These are phyloP conservation scores for Rhodeus uyekii DNA, from an alignment of 2,797 vertebrate species.

Conservation along the genomic window DNA sequence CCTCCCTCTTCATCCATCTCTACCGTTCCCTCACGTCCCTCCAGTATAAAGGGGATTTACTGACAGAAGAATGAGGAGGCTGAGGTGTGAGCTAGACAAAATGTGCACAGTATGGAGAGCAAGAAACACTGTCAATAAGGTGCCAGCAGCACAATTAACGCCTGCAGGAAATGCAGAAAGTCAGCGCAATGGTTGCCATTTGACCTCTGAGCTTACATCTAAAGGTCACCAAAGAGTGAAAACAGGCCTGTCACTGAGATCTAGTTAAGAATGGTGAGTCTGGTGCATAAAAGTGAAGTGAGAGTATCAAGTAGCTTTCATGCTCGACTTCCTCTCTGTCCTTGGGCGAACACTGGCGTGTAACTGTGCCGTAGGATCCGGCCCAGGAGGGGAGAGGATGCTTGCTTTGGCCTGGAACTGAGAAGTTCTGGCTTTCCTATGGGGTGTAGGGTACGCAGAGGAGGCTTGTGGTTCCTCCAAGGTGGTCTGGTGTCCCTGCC, in stretches of 20 bases:
- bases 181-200: constrained; percentile 42
- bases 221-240: constrained; percentile 31
- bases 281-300: constrained; percentile 6
- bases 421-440: constrained; percentile 58
- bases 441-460: constrained; percentile 47
- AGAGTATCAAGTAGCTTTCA: constrained; percentile 32
- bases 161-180: constrained; percentile 35
- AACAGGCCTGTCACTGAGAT: constrained; percentile 21
- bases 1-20: constrained; percentile 35
- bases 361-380: constrained; percentile 46
- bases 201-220: constrained; percentile 19
- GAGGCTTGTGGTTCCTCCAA: constrained; percentile 55
- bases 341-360: constrained; percentile 48
- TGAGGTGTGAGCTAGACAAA: constrained; percentile 29
- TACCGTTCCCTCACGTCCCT: constrained; percentile 30
- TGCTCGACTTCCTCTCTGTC: constrained; percentile 45
- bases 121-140: constrained; percentile 46
- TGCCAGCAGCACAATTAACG: constrained; percentile 40
- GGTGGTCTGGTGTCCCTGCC: constrained; percentile 56
- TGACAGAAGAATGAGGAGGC: constrained; percentile 29
- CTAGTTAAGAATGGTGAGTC: constrained; percentile 20
- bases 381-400: constrained; percentile 54
- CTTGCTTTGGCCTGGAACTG: constrained; percentile 58
- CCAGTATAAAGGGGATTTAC: constrained; percentile 43
- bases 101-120: constrained; percentile 19